Conservation (phyloP, 2,888 invertebrate genomes). For the Apocheima hispidaria region DNA sequence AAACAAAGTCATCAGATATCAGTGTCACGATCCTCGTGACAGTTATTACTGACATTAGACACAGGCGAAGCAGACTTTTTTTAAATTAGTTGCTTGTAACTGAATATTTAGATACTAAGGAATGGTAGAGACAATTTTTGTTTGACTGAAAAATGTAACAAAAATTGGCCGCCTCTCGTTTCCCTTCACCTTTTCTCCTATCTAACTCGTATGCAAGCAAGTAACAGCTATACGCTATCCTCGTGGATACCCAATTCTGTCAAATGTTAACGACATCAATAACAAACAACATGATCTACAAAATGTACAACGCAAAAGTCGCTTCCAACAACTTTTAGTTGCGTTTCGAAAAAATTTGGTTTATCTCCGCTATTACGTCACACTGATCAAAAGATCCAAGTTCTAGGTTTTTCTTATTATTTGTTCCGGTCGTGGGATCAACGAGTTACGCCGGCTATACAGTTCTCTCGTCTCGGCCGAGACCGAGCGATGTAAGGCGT, state of each 20-base stretch:
- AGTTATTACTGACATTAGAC: not conserved
- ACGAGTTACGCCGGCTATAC: not conserved
- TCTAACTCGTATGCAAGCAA: conserved; percentile 29
- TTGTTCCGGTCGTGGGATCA: not conserved
- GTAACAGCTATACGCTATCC: conserved; percentile 27
- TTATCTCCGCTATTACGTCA: not conserved
- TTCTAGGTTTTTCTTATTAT: not conserved
- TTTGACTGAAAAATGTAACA: not conserved
- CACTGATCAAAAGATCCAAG: not conserved
- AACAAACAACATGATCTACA: conserved; percentile 52
- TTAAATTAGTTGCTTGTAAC: not conserved
- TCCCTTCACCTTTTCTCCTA: conserved; percentile 12
- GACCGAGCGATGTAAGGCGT: not conserved
- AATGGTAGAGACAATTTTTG: not conserved
- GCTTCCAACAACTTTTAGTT: conserved; percentile 5
- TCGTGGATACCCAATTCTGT: conserved; percentile 34
- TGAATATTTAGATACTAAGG: not conserved
- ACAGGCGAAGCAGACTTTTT: not conserved
- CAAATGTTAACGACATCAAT: conserved; percentile 50
- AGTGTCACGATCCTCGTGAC: not conserved
- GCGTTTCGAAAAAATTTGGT: not conserved
- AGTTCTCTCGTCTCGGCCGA: not conserved
- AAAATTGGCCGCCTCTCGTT: conserved; percentile 9
- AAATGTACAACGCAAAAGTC: conserved; percentile 32
- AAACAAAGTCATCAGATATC: not conserved